phyloP scores from a whole-genome alignment of 2,113 vertebrate genomes.

The Heterocephalus glaber region DNA sequence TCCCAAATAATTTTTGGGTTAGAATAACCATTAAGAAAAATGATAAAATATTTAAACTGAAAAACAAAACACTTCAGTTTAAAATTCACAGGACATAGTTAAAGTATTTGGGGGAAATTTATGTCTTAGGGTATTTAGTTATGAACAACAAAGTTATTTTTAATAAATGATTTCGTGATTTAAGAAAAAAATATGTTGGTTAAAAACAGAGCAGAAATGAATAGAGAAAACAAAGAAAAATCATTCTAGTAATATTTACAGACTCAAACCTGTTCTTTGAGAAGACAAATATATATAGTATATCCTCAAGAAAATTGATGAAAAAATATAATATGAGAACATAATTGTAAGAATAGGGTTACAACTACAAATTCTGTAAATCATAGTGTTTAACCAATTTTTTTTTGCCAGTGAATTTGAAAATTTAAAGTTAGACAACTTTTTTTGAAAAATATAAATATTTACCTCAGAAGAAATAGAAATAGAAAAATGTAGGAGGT shows the following conservation, averaged over 20 bases:
- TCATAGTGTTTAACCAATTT: not conserved
- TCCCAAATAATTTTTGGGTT: not conserved
- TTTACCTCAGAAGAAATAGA: not conserved
- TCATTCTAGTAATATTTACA: not conserved
- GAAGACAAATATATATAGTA: not conserved
- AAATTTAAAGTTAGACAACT: not conserved
- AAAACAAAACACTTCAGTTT: not conserved
- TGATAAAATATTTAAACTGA: not conserved
- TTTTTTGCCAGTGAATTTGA: not conserved
- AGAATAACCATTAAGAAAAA: not conserved
- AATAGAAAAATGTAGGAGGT: not conserved
- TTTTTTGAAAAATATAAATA: not conserved
- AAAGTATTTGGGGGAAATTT: not conserved
- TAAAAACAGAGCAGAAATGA: not conserved
- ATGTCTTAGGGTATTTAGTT: not conserved
- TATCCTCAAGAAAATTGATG: not conserved
- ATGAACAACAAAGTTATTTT: slow-evolving; percentile 5
- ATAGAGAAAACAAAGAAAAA: not conserved
- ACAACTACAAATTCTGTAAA: not conserved
- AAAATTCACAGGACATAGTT: slow-evolving; percentile 4
- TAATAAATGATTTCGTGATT: not conserved
- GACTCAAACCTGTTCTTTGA: not conserved
- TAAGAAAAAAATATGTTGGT: not conserved
- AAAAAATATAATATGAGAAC: not conserved
- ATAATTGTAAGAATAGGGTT: not conserved